A percentile compares a stretch with the other conserved stretches of the same genome.
These are phyloP conservation scores for Hydriomena furcata DNA, from an alignment of 2,888 invertebrate genomes.

Conservation along the genomic window DNA sequence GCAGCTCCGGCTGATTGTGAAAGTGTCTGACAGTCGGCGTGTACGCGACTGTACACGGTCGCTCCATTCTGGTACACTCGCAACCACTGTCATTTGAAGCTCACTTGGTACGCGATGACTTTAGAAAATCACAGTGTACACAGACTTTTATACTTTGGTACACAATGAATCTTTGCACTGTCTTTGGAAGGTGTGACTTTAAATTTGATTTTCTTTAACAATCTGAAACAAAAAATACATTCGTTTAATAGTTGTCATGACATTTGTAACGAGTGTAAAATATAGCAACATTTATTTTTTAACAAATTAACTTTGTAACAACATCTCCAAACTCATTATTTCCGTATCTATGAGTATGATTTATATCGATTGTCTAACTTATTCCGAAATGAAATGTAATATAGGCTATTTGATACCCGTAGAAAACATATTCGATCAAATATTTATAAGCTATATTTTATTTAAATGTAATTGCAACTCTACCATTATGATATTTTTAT, in stretches of 20 bases:
- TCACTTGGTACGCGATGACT: slow-evolving; percentile 27
- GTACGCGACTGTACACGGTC: slow-evolving; percentile 49
- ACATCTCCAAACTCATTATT: slow-evolving; percentile 12
- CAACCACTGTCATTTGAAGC: slow-evolving; percentile 49
- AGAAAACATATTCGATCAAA: no score
- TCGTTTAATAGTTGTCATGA: neutral
- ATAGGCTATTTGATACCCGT: slow-evolving; percentile 8
- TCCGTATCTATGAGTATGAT: neutral
- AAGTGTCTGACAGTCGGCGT: slow-evolving; percentile 73
- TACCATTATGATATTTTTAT: no score
- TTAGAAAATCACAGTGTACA: neutral
- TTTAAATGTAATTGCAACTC: slow-evolving; percentile 4
- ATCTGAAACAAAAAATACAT: neutral
- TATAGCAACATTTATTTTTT: neutral
- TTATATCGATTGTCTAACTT: neutral
- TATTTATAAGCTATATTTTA: neutral
- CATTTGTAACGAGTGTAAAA: no score
- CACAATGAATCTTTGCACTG: neutral
- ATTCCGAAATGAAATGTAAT: slow-evolving; percentile 1
- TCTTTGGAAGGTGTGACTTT: neutral
- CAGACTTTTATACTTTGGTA: slow-evolving; percentile 2
- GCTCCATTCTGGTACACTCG: slow-evolving; percentile 56
- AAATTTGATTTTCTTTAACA: neutral
- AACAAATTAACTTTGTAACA: neutral
- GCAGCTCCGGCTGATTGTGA: slow-evolving; percentile 77